phyloP scores from a whole-genome alignment of 1,140 invertebrate species.

The Aphis gossypii region DNA sequence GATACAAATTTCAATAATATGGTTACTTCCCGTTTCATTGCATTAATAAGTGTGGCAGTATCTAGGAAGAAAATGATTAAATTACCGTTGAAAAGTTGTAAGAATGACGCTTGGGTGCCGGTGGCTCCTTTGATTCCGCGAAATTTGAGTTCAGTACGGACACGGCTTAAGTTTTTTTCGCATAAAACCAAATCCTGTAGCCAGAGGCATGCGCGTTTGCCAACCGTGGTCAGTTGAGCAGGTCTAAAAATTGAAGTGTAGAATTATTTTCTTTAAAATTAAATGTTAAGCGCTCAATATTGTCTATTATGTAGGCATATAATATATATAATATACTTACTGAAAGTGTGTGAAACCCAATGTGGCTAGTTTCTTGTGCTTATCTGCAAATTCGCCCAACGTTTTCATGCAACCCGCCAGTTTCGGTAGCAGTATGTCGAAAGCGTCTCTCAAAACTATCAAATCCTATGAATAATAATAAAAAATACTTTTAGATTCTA shows the following conservation, averaged over 20 bases:
- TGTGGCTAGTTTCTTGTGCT: slow-evolving; percentile 85
- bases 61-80: background rate
- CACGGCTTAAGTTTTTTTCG: slow-evolving; percentile 80
- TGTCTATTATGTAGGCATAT: slow-evolving; percentile 22
- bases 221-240: slow-evolving; percentile 96
- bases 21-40: background rate
- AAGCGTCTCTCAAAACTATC: slow-evolving; percentile 84
- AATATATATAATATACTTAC: slow-evolving; percentile 65
- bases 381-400: slow-evolving; percentile 81
- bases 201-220: slow-evolving; percentile 95
- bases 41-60: background rate
- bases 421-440: slow-evolving; percentile 87
- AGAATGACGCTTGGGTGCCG: slow-evolving; percentile 96
- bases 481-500: background rate
- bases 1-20: background rate
- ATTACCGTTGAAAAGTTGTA: slow-evolving; percentile 87
- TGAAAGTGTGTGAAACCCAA: slow-evolving; percentile 97
- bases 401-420: slow-evolving; percentile 82
- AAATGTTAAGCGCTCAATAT: background rate
- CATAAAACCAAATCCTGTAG: slow-evolving; percentile 95
- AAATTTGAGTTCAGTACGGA: slow-evolving; percentile 84
- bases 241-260: slow-evolving; percentile 68
- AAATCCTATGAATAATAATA: slow-evolving; percentile 73
- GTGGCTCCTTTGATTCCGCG: slow-evolving; percentile 98
- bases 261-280: background rate